A percentile compares a stretch with the other conserved stretches of the same genome.
phyloP scores from a whole-genome alignment of 2,888 invertebrate species.

The Xestia xanthographa region DNA sequence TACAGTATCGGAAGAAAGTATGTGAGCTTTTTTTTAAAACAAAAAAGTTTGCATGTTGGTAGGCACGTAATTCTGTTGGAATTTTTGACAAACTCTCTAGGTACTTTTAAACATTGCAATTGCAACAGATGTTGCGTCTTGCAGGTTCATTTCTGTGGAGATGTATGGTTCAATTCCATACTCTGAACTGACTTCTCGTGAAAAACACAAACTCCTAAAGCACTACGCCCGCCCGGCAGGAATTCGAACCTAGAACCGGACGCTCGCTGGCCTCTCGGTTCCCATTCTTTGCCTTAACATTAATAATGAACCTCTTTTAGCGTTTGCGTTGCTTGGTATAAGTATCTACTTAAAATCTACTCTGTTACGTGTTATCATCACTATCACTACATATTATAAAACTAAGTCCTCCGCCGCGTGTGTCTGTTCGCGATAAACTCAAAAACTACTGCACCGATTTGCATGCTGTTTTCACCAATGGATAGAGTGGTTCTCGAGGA shows the following conservation, averaged over 20 bases:
- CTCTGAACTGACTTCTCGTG: neutral
- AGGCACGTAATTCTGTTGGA: neutral
- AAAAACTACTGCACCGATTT: no score
- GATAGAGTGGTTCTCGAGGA: no score
- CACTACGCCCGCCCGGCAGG: neutral
- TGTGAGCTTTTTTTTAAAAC: neutral
- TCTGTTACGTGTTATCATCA: no score
- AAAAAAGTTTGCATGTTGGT: neutral
- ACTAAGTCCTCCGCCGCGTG: no score
- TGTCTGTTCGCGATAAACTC: no score
- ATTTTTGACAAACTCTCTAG: no score
- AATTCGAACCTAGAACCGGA: slow-evolving; percentile 4
- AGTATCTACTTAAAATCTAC: neutral
- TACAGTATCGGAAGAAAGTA: neutral
- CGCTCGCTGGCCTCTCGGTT: neutral
- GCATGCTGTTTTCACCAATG: no score
- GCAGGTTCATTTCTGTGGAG: neutral
- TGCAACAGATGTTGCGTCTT: neutral
- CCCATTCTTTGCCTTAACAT: neutral
- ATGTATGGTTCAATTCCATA: neutral
- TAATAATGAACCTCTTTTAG: neutral
- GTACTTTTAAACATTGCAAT: neutral
- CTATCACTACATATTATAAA: no score
- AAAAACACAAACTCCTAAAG: neutral
- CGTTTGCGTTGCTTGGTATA: neutral